These are phyloP conservation scores for Poecilia gillii DNA, from an alignment of 2,797 vertebrate species.

Conservation along the genomic window DNA sequence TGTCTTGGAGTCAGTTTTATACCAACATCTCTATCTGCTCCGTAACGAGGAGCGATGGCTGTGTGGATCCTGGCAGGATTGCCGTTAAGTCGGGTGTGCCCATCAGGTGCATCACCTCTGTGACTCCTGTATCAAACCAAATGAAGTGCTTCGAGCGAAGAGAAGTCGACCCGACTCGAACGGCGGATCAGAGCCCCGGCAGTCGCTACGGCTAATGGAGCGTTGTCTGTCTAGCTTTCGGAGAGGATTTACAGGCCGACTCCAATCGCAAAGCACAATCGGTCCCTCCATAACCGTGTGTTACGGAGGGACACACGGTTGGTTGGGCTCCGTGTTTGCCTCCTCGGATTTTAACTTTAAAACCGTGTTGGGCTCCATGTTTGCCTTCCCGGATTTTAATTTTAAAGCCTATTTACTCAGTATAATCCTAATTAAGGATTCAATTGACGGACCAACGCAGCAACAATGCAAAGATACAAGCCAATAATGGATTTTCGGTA, in stretches of 20 bases:
- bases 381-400: too few relatives aligned
- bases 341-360: too few relatives aligned
- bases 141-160: slow-evolving; percentile 11
- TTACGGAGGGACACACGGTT: too few relatives aligned
- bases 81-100: slow-evolving; percentile 7
- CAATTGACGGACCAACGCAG: too few relatives aligned
- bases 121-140: slow-evolving; percentile 15
- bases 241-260: slow-evolving; percentile 45
- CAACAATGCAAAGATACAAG: too few relatives aligned
- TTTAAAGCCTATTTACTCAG: too few relatives aligned
- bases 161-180: slow-evolving; percentile 22
- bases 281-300: too few relatives aligned
- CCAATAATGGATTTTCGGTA: too few relatives aligned
- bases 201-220: slow-evolving; percentile 49
- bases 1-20: neutral
- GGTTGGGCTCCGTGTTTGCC: too few relatives aligned
- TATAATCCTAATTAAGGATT: too few relatives aligned
- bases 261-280: slow-evolving; percentile 14
- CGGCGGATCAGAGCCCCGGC: slow-evolving; percentile 33
- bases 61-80: neutral
- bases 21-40: neutral
- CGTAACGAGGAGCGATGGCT: slow-evolving; percentile 2
- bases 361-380: too few relatives aligned
- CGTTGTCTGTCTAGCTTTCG: slow-evolving; percentile 36
- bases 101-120: slow-evolving; percentile 6